Evolutionary conservation across 1,140 invertebrate species (phyloP).

Genomic region (Zophobas morio): DNA sequence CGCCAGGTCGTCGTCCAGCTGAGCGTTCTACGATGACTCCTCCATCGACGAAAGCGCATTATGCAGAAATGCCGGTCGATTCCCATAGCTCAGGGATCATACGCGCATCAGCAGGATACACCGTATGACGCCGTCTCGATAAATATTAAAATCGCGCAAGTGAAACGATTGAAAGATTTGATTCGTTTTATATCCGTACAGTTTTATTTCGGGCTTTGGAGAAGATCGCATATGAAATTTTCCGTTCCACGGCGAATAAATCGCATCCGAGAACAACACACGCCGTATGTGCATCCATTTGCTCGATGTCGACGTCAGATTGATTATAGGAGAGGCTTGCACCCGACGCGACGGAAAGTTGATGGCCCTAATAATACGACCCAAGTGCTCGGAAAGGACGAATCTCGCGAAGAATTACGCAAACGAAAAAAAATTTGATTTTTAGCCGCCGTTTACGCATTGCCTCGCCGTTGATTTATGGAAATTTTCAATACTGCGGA

Average conservation of each 20-base stretch:
- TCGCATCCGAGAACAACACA: not conserved
- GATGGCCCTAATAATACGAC: slow-evolving; percentile 17
- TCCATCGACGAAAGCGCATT: not conserved
- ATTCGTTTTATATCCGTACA: slow-evolving; percentile 41
- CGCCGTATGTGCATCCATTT: not conserved
- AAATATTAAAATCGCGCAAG: slow-evolving; percentile 41
- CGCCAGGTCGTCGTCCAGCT: too few relatives aligned
- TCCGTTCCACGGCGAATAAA: slow-evolving; percentile 24
- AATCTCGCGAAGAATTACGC: not conserved
- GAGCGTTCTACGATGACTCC: too few relatives aligned
- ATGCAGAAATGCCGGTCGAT: not conserved
- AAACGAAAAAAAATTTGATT: not conserved
- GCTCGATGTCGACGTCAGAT: slow-evolving; percentile 11
- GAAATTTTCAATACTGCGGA: not conserved
- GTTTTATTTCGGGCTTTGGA: slow-evolving; percentile 31
- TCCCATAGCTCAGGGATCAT: not conserved
- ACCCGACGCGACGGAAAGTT: slow-evolving; percentile 2
- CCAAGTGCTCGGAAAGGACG: not conserved
- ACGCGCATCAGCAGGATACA: slow-evolving; percentile 6
- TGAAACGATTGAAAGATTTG: slow-evolving; percentile 29
- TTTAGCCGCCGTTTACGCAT: not conserved
- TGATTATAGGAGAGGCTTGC: slow-evolving; percentile 13
- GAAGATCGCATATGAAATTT: slow-evolving; percentile 27
- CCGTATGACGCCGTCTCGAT: slow-evolving; percentile 14
- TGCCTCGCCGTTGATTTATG: not conserved